phyloP scores from a whole-genome alignment of 1,140 invertebrate genomes.

The Microvelia longipes region DNA sequence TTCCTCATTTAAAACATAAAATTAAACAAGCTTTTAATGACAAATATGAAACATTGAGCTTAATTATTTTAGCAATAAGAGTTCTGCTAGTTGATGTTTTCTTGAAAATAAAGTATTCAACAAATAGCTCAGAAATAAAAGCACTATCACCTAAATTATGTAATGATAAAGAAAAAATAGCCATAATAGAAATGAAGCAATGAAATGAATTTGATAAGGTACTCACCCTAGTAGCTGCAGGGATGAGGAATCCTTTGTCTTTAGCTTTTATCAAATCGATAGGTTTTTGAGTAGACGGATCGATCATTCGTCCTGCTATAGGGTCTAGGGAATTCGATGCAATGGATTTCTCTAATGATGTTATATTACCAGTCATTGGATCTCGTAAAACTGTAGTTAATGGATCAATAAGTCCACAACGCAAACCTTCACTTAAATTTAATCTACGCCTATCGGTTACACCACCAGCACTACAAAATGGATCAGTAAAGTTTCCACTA shows the following conservation, averaged over 20 bases:
- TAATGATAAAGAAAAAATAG: background rate
- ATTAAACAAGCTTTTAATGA: too few species aligned
- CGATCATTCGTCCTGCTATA: constrained; percentile 47
- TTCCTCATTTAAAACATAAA: too few species aligned
- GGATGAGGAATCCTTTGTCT: constrained; percentile 69
- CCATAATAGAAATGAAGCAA: background rate
- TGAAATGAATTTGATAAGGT: background rate
- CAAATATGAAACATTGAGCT: too few species aligned
- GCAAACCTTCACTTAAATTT: constrained; percentile 59
- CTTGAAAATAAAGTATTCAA: background rate
- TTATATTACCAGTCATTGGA: constrained; percentile 52
- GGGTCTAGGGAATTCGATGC: constrained; percentile 58
- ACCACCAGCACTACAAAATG: constrained; percentile 47
- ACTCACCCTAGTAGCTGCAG: constrained; percentile 86
- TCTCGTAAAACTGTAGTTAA: constrained; percentile 68
- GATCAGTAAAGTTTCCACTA: constrained; percentile 62
- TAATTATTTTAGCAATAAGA: too few species aligned
- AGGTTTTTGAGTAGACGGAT: constrained; percentile 43
- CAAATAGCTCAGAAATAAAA: background rate
- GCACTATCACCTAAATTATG: background rate
- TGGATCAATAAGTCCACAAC: constrained; percentile 64
- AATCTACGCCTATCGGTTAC: constrained; percentile 49
- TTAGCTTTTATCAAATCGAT: constrained; percentile 74
- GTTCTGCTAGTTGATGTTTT: too few species aligned
- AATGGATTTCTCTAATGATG: constrained; percentile 63